Evolutionary conservation across 2,113 vertebrate genomes (phyloP), one percentile per base, ranked within the genome.

Genomic region (Rynchops niger): DNA sequence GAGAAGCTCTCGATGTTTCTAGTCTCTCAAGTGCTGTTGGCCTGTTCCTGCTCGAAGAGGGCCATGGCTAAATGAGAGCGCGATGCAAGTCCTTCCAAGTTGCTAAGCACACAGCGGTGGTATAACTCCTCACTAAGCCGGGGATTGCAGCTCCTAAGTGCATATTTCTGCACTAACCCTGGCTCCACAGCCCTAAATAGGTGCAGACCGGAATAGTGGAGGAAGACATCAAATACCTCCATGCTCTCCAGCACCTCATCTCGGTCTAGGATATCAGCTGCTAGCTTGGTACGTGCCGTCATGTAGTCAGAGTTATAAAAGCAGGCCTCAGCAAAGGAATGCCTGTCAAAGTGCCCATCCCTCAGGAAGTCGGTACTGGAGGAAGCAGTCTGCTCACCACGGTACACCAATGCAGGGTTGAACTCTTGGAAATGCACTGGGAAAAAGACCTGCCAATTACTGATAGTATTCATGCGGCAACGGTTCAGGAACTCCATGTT

Each of bases 301-400:
- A 99, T 99, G 94, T 99, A 99, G 98, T 99, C 99, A 0, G 99
- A 98, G 11, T 99, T 99, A 96, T 99, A 99, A 93, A 99, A 99
- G 97, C 99, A 99, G 42, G 99, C 99, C 97, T 99, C 99, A 0
- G 99, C 99, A 0, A 99, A 99, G 9, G 99, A 98, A 15, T 99
- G 98, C 4, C 99, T 98, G 97, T 99, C 99, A 9, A 99, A 99
- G 94, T 98, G 99, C 47, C 99, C 99, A 7, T 99, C 99, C 50
- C 88, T 96, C 81, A 96, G 96, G 13, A 98, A 95, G 93, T 99
- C 99, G 0, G 98, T 97, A 23, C 97, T 86, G 9, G 98, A 98
- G 21, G 98, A 97, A 2, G 98, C 98, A 2, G 98, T 97, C 85
- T 98, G 98, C 96, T 99, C 98, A 56, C 98, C 98, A 2, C 97